phyloP scores from a whole-genome alignment of 2,113 vertebrate species.

The Scortum barcoo region DNA sequence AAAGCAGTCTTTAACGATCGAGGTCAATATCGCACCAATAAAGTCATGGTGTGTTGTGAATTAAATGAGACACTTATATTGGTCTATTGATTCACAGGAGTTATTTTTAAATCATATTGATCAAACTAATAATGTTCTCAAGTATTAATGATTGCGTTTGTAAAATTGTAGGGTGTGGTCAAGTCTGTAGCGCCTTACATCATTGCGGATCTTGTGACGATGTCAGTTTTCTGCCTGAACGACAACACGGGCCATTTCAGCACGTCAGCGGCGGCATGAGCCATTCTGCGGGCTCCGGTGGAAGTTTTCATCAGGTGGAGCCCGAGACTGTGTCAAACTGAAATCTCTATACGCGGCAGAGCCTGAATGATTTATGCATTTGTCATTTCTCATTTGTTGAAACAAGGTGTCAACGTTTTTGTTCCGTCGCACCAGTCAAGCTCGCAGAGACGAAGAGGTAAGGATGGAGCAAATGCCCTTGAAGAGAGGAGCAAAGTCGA shows the following conservation, averaged over 20 bases:
- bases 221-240: constrained; percentile 16
- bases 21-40: constrained; percentile 54
- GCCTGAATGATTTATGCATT: constrained; percentile 86
- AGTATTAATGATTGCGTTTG: neutral
- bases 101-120: constrained; percentile 24
- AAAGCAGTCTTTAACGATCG: constrained; percentile 2
- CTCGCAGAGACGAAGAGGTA: constrained; percentile 64
- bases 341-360: constrained; percentile 74
- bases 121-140: neutral
- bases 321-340: constrained; percentile 68
- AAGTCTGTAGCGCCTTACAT: neutral
- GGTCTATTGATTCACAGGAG: constrained; percentile 10
- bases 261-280: constrained; percentile 36
- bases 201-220: neutral
- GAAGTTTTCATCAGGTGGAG: constrained; percentile 73
- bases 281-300: constrained; percentile 31
- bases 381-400: constrained; percentile 87
- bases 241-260: constrained; percentile 39
- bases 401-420: constrained; percentile 82
- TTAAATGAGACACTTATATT: constrained; percentile 21
- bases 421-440: constrained; percentile 73
- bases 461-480: constrained; percentile 75
- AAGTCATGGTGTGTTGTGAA: constrained; percentile 17
- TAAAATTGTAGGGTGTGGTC: neutral
- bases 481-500: constrained; percentile 73